Evolutionary conservation across 2,113 vertebrate species (phyloP).

Genomic region (Perccottus glenii): DNA sequence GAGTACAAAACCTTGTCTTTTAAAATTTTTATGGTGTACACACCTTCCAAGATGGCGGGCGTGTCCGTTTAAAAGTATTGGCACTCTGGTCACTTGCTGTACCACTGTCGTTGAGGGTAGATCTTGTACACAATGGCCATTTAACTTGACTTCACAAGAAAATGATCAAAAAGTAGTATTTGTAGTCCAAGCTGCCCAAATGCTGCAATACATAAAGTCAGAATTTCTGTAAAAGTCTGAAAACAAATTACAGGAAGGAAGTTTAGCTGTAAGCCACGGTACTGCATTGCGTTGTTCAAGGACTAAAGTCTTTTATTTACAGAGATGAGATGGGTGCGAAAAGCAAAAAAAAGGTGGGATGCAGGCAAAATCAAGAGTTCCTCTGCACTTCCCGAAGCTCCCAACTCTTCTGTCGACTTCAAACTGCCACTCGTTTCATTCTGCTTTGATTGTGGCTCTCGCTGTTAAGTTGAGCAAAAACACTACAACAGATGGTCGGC

Average conservation of each 20-base stretch:
- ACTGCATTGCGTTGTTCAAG: constrained; percentile 47
- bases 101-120: constrained; percentile 50
- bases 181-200: constrained; percentile 60
- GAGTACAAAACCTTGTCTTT: constrained; percentile 27
- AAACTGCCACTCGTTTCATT: constrained; percentile 60
- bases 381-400: constrained; percentile 2
- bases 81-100: constrained; percentile 48
- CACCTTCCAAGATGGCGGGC: constrained; percentile 13
- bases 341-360: constrained; percentile 25
- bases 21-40: constrained; percentile 41
- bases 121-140: constrained; percentile 43
- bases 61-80: constrained; percentile 54
- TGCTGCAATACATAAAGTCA: constrained; percentile 46
- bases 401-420: constrained; percentile 22
- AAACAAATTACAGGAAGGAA: constrained; percentile 17
- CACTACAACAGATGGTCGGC: constrained; percentile 17
- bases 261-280: constrained; percentile 23
- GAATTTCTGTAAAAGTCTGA: constrained; percentile 23
- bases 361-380: constrained; percentile 9
- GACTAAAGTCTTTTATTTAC: constrained; percentile 62
- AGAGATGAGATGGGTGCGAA: constrained; percentile 31
- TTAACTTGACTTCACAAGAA: constrained; percentile 20
- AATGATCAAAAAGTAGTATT: constrained; percentile 45
- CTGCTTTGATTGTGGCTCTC: constrained; percentile 65
- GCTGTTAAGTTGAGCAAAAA: constrained; percentile 45